phyloP scores from a whole-genome alignment of 1,140 invertebrate species.

The Cataglyphis hispanica region DNA sequence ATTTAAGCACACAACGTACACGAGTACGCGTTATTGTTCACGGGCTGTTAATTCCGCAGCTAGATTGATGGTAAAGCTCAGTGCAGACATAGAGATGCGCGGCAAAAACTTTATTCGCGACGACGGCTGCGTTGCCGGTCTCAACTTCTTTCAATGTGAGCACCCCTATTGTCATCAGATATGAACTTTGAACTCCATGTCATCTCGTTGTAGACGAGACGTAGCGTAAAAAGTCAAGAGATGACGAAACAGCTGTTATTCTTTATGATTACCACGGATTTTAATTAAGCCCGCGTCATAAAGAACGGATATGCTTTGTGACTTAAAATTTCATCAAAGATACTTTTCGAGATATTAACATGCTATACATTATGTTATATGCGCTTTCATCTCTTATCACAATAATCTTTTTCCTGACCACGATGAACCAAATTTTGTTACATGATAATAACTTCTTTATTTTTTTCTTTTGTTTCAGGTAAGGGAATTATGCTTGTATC shows the following conservation, averaged over 20 bases:
- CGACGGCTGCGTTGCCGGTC: constrained; percentile 13
- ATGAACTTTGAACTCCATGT: constrained; percentile 46
- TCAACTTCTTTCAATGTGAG: constrained; percentile 36
- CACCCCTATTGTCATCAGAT: constrained; percentile 24
- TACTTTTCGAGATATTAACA: background rate
- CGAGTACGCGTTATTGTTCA: background rate
- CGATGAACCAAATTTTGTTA: background rate
- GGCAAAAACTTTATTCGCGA: constrained; percentile 43
- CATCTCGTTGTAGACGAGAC: background rate
- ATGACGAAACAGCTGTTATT: constrained; percentile 38
- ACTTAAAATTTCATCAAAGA: background rate
- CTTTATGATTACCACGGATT: background rate
- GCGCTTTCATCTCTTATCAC: background rate
- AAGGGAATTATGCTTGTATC: constrained; percentile 45
- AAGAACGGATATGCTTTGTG: background rate
- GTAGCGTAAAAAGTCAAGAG: constrained; percentile 25
- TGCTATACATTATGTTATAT: background rate
- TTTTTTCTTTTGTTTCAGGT: constrained; percentile 65
- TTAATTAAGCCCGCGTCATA: constrained; percentile 33
- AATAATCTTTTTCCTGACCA: background rate
- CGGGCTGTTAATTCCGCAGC: constrained; percentile 37
- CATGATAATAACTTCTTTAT: background rate
- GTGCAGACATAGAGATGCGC: background rate
- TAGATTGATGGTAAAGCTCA: constrained; percentile 15
- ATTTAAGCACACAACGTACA: background rate